Evolutionary conservation across 2,797 vertebrate species (phyloP), one percentile per base, ranked within the genome.

Genomic region (Cossypha niveicapilla): DNA sequence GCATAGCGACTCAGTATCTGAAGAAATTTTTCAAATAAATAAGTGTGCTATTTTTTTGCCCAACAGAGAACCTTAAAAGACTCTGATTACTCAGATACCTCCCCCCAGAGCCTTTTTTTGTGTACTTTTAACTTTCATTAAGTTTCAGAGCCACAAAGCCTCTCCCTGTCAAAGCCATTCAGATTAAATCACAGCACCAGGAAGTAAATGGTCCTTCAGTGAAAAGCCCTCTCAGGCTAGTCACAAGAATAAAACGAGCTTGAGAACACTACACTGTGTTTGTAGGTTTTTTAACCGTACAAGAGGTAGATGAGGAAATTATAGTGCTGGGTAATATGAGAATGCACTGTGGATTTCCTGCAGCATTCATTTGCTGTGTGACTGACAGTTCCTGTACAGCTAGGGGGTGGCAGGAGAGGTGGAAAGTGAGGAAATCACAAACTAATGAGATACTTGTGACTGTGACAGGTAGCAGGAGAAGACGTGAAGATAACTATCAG

Each of bases 251-350:
- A 77, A 88, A 87, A 1, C 15, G 72, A 54, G 42, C 24, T 90
- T 62, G 14, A 90, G 82, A 90, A 81, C 51, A 45, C 24, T 42
- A 75, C 35, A 34, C 0, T 67, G 27, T 12, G 10, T 51, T 84
- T 44, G 11, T 63, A 57, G 35, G 44, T 1, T 27, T 78, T 90
- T 76, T 74, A 92, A 35, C 6, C 41, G 42, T 56, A 56, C 47
- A 45, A 56, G 62, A 80, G 75, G 37, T 75, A 95, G 50, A 88
- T 53, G 51, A 95, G 88, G 80, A 95, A 94, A 92, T 84, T 62
- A 86, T 9, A 74, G 56, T 60, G 37, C 42, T 91, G 42, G 47
- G 66, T 70, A 85, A 45, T 74, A 70, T 10, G 44, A 80, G 53
- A 89, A 57, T 18, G 30, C 78, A 72, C 21, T 9, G 18, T 60